A percentile compares a stretch with the other conserved stretches of the same genome.
phyloP scores from a whole-genome alignment of 1,140 invertebrate species.

The Leptonema lineaticorne region DNA sequence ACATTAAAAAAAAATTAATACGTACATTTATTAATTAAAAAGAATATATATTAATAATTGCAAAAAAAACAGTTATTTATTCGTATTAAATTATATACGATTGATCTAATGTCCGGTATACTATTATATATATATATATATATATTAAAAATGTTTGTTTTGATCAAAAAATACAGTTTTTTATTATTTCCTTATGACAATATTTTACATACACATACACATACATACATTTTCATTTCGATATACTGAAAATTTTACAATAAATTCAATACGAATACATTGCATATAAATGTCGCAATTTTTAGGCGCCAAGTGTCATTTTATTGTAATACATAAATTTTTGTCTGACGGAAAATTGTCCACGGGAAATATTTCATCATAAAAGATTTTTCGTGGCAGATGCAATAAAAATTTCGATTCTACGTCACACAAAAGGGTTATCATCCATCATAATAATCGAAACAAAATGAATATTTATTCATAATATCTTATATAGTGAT shows the following conservation, averaged over 20 bases:
- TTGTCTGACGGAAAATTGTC: background rate
- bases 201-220: background rate
- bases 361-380: conserved; percentile 1
- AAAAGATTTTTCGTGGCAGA: conserved; percentile 5
- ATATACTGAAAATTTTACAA: background rate
- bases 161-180: conserved; percentile 29
- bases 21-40: background rate
- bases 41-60: background rate
- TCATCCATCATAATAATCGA: conserved; percentile 5
- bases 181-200: background rate
- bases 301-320: no score
- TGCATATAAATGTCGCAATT: background rate
- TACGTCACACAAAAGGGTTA: conserved; percentile 8
- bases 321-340: no score
- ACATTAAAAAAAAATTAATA: no score
- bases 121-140: conserved; percentile 40
- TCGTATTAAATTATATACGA: conserved; percentile 35
- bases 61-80: conserved; percentile 23
- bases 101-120: conserved; percentile 39
- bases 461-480: background rate
- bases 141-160: conserved; percentile 41
- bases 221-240: background rate
- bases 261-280: background rate
- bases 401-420: background rate
- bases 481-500: background rate